A percentile compares a stretch with the other conserved stretches of the same genome.
phyloP scores from a whole-genome alignment of 2,888 invertebrate species.

The Eupithecia inturbata region DNA sequence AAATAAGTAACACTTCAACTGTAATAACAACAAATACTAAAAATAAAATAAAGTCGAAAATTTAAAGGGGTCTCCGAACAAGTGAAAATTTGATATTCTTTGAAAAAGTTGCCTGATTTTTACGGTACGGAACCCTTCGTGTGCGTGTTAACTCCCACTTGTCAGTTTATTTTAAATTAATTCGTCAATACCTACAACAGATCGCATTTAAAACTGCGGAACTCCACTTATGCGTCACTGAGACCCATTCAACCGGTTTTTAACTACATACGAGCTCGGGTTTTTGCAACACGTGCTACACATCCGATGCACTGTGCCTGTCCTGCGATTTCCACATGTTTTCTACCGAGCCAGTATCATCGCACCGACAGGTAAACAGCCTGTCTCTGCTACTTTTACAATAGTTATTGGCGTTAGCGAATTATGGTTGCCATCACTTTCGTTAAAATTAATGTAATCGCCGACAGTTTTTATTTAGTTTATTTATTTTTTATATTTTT shows the following conservation, averaged over 20 bases:
- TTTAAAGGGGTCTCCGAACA: no score
- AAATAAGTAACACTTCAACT: no score
- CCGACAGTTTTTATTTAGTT: no score
- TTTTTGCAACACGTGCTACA: constrained; percentile 35
- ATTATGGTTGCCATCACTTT: not conserved
- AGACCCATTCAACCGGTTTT: constrained; percentile 29
- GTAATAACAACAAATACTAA: no score
- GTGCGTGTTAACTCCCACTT: no score
- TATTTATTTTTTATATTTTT: no score
- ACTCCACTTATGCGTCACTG: constrained; percentile 26
- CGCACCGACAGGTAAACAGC: not conserved
- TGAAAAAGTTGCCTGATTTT: no score
- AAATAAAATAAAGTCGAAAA: no score
- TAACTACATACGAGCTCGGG: constrained; percentile 6
- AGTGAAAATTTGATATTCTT: no score
- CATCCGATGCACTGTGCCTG: constrained; percentile 17
- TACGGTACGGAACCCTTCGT: no score
- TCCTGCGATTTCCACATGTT: not conserved
- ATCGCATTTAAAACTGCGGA: constrained; percentile 6
- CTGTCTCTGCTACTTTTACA: not conserved
- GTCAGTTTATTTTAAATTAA: no score
- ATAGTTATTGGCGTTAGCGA: not conserved
- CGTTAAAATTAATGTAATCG: not conserved
- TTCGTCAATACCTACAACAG: not conserved
- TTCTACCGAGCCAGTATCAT: not conserved